Conservation (phyloP, 2,888 invertebrate species). For the Acleris laterana region DNA sequence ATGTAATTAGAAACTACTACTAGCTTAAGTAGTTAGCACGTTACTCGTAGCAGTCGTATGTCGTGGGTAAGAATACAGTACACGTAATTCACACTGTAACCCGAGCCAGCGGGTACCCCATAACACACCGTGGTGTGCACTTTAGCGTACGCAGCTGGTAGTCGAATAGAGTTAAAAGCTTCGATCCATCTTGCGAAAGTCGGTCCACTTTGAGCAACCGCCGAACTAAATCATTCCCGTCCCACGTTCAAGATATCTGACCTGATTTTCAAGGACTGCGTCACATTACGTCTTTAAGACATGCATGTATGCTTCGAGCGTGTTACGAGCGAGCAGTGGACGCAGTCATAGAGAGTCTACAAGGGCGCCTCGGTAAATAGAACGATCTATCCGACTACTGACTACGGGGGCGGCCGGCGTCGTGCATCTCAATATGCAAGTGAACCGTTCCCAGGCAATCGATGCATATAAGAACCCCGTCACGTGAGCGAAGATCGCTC, state of each 20-base stretch:
- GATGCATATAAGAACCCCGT: conserved; percentile 33
- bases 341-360: conserved; percentile 7
- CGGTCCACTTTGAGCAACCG: conserved; percentile 72
- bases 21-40: no score
- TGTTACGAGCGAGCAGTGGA: conserved; percentile 29
- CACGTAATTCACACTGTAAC: conserved; percentile 61
- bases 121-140: conserved; percentile 51
- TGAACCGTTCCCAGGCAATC: conserved; percentile 20
- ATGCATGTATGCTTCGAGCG: conserved; percentile 13
- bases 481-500: conserved; percentile 21
- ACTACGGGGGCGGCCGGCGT: conserved; percentile 16
- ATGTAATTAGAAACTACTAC: no score
- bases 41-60: no score
- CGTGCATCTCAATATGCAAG: conserved; percentile 33
- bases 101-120: conserved; percentile 59
- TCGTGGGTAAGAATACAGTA: conserved; percentile 19
- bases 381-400: conserved; percentile 18
- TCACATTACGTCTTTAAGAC: conserved; percentile 52
- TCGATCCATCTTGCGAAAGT: conserved; percentile 76
- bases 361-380: conserved; percentile 25
- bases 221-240: conserved; percentile 70
- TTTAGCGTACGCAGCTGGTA: conserved; percentile 66
- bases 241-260: conserved; percentile 62
- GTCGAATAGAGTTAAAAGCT: conserved; percentile 77
- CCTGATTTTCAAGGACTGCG: conserved; percentile 66